phyloP scores from a whole-genome alignment of 2,888 invertebrate genomes.

The Hoplodrina blanda region DNA sequence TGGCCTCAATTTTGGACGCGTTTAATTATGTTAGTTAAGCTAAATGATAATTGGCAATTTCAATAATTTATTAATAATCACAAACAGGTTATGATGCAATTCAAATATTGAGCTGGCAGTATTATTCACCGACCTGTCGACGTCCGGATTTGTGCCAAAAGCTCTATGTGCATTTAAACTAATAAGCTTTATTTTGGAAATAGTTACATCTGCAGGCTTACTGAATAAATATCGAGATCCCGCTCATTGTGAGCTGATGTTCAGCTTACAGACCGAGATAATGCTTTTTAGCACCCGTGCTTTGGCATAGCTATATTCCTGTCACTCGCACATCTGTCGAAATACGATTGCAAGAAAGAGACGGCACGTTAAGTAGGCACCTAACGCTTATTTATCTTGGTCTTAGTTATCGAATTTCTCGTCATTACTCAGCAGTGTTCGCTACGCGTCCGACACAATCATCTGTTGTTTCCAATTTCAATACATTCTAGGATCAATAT shows the following conservation, averaged over 20 bases:
- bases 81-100: not conserved
- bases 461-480: not conserved
- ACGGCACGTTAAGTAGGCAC: no score
- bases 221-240: no score
- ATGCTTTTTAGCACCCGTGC: no score
- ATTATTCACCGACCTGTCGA: not conserved
- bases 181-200: not conserved
- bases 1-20: not conserved
- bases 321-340: no score
- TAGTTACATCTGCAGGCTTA: not conserved
- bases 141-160: not conserved
- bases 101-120: not conserved
- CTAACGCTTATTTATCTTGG: no score
- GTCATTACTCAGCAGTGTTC: no score
- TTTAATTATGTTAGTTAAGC: not conserved
- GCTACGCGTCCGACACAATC: no score
- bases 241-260: no score
- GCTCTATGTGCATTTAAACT: not conserved
- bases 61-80: not conserved
- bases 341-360: no score
- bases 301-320: no score
- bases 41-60: slow-evolving; percentile 4
- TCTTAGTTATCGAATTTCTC: no score
- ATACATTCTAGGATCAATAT: not conserved
- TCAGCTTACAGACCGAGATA: no score